Conservation (phyloP, 1,140 invertebrate species). For the Globodera ellingtonae region DNA sequence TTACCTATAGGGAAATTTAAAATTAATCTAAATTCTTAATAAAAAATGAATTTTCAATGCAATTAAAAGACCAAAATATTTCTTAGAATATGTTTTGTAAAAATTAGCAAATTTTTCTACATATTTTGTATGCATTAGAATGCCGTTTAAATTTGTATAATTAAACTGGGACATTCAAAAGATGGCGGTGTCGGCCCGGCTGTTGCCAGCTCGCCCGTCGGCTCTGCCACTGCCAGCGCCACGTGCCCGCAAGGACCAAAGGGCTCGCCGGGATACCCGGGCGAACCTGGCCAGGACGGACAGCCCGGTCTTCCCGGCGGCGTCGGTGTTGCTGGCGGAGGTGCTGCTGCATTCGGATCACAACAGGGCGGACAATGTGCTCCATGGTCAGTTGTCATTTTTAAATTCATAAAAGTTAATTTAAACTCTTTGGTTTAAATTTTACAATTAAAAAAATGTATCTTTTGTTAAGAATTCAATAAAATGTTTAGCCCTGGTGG, state of each 20-base stretch:
- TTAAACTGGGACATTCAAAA: not conserved
- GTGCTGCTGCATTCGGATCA: not conserved
- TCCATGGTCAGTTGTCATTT: not conserved
- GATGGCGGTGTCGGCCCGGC: not conserved
- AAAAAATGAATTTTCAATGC: too few species aligned
- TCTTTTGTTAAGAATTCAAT: too few species aligned
- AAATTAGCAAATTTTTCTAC: too few species aligned
- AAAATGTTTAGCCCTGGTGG: constrained; percentile 35
- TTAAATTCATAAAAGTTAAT: too few species aligned
- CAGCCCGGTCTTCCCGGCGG: constrained; percentile 18
- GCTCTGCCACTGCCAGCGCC: not conserved
- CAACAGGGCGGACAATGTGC: not conserved
- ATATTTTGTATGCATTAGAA: too few species aligned
- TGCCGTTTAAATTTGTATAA: too few species aligned
- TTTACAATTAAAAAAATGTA: too few species aligned
- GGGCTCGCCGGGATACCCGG: constrained; percentile 8
- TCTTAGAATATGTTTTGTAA: too few species aligned
- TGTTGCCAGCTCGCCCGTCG: not conserved
- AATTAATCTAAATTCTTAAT: too few species aligned
- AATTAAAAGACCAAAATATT: too few species aligned
- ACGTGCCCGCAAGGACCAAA: constrained; percentile 8
- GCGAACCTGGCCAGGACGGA: constrained; percentile 20
- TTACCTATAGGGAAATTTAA: too few species aligned
- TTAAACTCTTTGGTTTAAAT: too few species aligned
- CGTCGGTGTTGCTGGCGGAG: constrained; percentile 12